Evolutionary conservation across 2,113 vertebrate species (phyloP).

Genomic region (Caretta caretta): DNA sequence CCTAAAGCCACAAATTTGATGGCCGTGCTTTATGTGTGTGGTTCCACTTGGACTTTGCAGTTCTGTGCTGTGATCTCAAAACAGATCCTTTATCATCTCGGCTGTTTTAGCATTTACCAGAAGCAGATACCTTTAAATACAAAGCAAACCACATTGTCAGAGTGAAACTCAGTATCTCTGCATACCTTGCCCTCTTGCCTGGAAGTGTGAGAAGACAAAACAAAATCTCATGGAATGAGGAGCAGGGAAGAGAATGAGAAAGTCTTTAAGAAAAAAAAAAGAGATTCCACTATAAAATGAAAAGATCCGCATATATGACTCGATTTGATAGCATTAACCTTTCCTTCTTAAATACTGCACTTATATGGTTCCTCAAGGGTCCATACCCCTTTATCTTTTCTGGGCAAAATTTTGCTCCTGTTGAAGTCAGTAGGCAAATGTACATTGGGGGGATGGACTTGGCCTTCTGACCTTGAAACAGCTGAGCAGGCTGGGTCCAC

Average conservation of each 20-base stretch:
- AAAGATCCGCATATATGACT: not conserved
- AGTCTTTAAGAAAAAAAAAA: not conserved
- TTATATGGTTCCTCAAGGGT: too few relatives aligned
- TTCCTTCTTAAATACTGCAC: too few relatives aligned
- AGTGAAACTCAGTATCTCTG: slow-evolving; percentile 63
- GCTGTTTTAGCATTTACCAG: slow-evolving; percentile 64
- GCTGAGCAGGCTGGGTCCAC: not conserved
- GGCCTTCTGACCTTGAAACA: not conserved
- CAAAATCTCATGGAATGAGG: slow-evolving; percentile 40
- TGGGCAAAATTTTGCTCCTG: not conserved
- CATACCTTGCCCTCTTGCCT: slow-evolving; percentile 54
- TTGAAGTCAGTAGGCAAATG: not conserved
- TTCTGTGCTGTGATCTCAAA: slow-evolving; percentile 66
- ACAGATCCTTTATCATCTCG: slow-evolving; percentile 65
- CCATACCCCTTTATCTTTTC: not conserved
- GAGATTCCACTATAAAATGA: not conserved
- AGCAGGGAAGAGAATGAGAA: not conserved
- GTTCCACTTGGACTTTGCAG: slow-evolving; percentile 69
- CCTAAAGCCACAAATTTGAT: slow-evolving; percentile 78
- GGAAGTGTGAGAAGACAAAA: slow-evolving; percentile 53
- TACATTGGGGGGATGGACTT: not conserved
- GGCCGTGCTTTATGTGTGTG: slow-evolving; percentile 62
- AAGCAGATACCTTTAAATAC: slow-evolving; percentile 66
- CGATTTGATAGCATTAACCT: not conserved
- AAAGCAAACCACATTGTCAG: slow-evolving; percentile 55